phyloP scores from a whole-genome alignment of 1,140 invertebrate species.

The Campoletis sonorensis region DNA sequence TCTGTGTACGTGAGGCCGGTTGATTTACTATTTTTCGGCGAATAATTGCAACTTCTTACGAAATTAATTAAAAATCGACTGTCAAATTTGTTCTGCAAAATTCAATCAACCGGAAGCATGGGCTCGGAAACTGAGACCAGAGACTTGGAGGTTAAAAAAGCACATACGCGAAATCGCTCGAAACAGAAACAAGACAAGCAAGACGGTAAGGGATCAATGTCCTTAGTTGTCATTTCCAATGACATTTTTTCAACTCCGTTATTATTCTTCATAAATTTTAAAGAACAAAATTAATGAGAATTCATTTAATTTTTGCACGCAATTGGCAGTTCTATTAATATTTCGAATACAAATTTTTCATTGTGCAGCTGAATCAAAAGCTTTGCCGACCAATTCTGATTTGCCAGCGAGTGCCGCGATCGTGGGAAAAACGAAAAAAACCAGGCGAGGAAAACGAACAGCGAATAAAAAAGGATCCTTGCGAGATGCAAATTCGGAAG shows the following conservation, averaged over 20 bases:
- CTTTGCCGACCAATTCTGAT: slow-evolving; percentile 15
- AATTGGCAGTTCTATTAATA: no score
- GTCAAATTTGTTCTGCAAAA: neutral
- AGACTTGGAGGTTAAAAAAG: slow-evolving; percentile 45
- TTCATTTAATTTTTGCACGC: no score
- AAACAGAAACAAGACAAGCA: slow-evolving; percentile 36
- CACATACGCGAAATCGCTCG: slow-evolving; percentile 31
- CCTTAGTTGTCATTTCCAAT: neutral
- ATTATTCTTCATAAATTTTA: neutral
- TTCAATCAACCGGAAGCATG: slow-evolving; percentile 16
- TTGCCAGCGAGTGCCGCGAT: neutral
- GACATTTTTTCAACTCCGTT: neutral
- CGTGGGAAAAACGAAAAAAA: slow-evolving; percentile 32
- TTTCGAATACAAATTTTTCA: no score
- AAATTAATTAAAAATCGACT: neutral
- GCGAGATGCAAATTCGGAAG: neutral
- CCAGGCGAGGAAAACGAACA: slow-evolving; percentile 6
- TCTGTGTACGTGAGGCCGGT: neutral
- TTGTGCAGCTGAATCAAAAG: neutral
- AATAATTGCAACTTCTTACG: neutral
- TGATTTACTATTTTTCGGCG: neutral
- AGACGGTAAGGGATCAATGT: slow-evolving; percentile 14
- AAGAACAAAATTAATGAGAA: no score
- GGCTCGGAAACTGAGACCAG: slow-evolving; percentile 32
- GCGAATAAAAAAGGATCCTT: slow-evolving; percentile 3